A percentile compares a stretch with the other conserved stretches of the same genome.
phyloP scores from a whole-genome alignment of 1,140 invertebrate genomes.

The Drosophila kepulauana region DNA sequence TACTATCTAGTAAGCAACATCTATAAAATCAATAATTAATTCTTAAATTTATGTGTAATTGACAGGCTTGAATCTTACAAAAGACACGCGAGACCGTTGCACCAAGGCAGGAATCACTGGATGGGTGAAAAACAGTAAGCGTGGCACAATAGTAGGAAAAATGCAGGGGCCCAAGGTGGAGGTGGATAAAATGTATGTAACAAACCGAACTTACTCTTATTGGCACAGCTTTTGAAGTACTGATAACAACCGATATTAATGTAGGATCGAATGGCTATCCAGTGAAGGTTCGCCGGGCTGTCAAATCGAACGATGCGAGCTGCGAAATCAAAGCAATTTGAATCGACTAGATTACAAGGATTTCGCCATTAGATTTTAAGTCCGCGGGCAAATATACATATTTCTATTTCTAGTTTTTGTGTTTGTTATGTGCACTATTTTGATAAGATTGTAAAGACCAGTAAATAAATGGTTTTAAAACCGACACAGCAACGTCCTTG shows the following conservation, averaged over 20 bases:
- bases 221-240: not conserved
- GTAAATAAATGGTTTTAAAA: constrained; percentile 51
- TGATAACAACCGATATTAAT: not conserved
- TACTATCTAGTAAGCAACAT: constrained; percentile 11
- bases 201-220: no score
- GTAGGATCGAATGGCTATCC: constrained; percentile 92
- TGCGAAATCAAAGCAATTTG: constrained; percentile 92
- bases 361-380: constrained; percentile 93
- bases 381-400: constrained; percentile 7
- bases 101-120: constrained; percentile 90
- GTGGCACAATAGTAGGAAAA: constrained; percentile 94
- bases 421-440: constrained; percentile 76
- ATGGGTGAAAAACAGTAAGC: constrained; percentile 96
- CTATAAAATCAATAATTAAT: constrained; percentile 1
- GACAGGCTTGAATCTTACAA: constrained; percentile 94
- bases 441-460: constrained; percentile 73
- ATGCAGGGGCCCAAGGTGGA: constrained; percentile 92
- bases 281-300: constrained; percentile 93
- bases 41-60: constrained; percentile 42
- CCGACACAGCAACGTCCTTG: constrained; percentile 16
- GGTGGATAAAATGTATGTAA: constrained; percentile 94
- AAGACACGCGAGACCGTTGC: constrained; percentile 93
- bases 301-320: constrained; percentile 92
- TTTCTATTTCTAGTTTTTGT: constrained; percentile 36
- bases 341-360: constrained; percentile 91